Percentiles rank a stretch among this genome's conserved stretches.
Evolutionary conservation across 1,140 invertebrate genomes (phyloP).

Genomic region (Aphaenogaster rudis): DNA sequence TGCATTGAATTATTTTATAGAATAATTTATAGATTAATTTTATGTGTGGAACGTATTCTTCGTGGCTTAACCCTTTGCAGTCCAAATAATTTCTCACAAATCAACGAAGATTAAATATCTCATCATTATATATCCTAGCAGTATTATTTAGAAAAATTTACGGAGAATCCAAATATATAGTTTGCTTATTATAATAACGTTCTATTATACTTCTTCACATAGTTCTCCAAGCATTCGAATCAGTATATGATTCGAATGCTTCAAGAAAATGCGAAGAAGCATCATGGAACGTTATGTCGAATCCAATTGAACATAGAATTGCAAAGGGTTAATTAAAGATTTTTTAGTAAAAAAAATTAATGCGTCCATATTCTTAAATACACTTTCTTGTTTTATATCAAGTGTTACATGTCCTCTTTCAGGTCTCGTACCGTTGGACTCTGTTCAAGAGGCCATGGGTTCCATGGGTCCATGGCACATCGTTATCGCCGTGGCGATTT

Average conservation of each 20-base stretch:
- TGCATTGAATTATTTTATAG: background rate
- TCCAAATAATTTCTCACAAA: background rate
- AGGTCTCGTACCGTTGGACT: slow-evolving; percentile 79
- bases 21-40: background rate
- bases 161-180: background rate
- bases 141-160: background rate
- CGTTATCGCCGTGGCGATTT: slow-evolving; percentile 89
- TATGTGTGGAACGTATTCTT: background rate
- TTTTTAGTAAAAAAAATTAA: background rate
- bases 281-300: background rate
- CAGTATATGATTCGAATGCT: background rate
- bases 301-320: background rate
- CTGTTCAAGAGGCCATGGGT: slow-evolving; percentile 86
- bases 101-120: background rate
- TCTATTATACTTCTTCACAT: too few relatives aligned
- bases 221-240: background rate
- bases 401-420: background rate
- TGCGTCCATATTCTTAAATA: background rate
- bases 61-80: background rate
- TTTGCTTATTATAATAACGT: background rate
- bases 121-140: too few relatives aligned
- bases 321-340: background rate
- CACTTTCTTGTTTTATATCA: slow-evolving; percentile 14
- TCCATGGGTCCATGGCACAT: slow-evolving; percentile 89
- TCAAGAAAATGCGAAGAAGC: background rate